Conservation (phyloP, 2,113 vertebrate genomes). For the Strix aluco region DNA sequence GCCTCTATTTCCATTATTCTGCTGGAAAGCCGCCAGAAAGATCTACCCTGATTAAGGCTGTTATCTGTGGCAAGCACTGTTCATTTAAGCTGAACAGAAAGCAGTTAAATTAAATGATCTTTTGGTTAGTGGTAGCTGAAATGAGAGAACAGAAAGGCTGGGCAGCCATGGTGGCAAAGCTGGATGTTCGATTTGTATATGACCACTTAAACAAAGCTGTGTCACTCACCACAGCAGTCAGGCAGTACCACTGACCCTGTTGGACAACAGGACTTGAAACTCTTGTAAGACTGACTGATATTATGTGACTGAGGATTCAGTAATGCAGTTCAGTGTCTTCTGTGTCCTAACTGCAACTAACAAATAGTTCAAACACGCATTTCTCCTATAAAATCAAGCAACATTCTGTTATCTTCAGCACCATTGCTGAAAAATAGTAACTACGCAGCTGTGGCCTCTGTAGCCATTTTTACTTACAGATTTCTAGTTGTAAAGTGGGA, state of each 20-base stretch:
- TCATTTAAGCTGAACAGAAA: background rate
- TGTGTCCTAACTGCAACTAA: background rate
- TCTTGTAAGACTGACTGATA: background rate
- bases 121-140: background rate
- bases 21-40: background rate
- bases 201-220: background rate
- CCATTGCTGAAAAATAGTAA: background rate
- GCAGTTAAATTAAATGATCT: background rate
- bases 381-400: background rate
- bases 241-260: background rate
- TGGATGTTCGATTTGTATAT: too few species aligned
- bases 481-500: background rate
- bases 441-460: background rate
- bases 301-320: background rate
- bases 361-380: background rate
- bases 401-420: background rate
- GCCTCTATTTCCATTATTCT: background rate
- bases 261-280: background rate
- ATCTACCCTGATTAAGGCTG: background rate
- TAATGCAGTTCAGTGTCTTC: background rate
- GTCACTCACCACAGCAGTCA: background rate
- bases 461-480: background rate
- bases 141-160: background rate
- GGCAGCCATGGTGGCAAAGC: background rate
- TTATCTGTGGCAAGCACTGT: background rate